A percentile compares a stretch with the other conserved stretches of the same genome.
These are phyloP conservation scores for Montipora foliosa DNA, from an alignment of 64 coral and sea anemone genomes.

Conservation along the genomic window DNA sequence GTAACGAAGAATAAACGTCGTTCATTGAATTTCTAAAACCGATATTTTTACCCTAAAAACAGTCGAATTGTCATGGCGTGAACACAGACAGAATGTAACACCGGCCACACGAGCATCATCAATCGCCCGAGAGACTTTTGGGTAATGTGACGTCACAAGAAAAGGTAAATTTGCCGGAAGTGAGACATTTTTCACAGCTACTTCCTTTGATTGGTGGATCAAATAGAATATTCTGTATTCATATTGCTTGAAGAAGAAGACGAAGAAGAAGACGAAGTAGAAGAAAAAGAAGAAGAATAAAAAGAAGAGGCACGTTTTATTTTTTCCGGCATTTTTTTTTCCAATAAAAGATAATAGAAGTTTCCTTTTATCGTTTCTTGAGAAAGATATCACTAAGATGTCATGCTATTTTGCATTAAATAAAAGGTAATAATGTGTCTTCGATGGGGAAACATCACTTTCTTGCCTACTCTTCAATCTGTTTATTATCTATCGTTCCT, in stretches of 20 bases:
- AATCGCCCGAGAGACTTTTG: slow-evolving; percentile 38
- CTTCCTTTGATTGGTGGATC: slow-evolving; percentile 8
- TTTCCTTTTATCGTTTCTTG: neutral
- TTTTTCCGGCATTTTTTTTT: too few species aligned
- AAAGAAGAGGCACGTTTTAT: too few species aligned
- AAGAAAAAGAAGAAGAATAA: neutral
- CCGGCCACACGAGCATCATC: slow-evolving; percentile 64
- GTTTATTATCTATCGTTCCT: neutral
- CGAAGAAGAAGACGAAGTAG: neutral
- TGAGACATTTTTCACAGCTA: slow-evolving; percentile 2
- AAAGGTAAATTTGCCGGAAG: slow-evolving; percentile 33
- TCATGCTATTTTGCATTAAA: neutral
- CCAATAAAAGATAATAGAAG: too few species aligned
- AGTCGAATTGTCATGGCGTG: slow-evolving; percentile 62
- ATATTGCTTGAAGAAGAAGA: neutral
- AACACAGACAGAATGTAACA: slow-evolving; percentile 64
- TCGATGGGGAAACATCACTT: neutral
- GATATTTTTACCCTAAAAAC: slow-evolving; percentile 44
- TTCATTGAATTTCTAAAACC: slow-evolving; percentile 29
- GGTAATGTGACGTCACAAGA: slow-evolving; percentile 50
- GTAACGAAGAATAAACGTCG: slow-evolving; percentile 15
- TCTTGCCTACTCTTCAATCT: neutral
- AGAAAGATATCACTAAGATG: neutral
- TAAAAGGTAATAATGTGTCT: neutral
- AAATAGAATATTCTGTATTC: neutral